Percentiles rank a stretch among this genome's conserved stretches.
phyloP scores from a whole-genome alignment of 2,888 invertebrate species.

The Cheiracanthium punctorium region DNA sequence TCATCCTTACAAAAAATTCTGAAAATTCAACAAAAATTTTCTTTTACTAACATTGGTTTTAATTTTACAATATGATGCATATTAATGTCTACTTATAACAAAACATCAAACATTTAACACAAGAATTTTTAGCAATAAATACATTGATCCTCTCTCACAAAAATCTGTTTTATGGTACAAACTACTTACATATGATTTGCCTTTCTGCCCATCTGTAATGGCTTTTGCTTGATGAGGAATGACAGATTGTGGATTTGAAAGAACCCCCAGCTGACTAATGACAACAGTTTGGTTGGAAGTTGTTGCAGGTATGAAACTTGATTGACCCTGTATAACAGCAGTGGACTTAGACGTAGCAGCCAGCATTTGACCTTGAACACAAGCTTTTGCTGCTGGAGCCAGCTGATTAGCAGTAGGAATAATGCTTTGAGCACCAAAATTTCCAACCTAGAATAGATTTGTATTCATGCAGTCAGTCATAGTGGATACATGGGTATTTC shows the following conservation, averaged over 20 bases:
- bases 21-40: too few species aligned
- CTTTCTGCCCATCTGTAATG: constrained; percentile 71
- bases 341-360: constrained; percentile 83
- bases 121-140: too few species aligned
- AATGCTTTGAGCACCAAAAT: constrained; percentile 53
- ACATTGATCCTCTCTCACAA: too few species aligned
- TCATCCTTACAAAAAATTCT: too few species aligned
- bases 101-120: too few species aligned
- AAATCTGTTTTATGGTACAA: too few species aligned
- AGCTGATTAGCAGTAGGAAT: constrained; percentile 79
- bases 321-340: constrained; percentile 81
- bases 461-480: too few species aligned
- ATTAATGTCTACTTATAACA: too few species aligned
- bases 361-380: constrained; percentile 88
- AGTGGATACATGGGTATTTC: too few species aligned
- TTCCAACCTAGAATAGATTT: constrained; percentile 54
- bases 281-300: constrained; percentile 76
- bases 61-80: too few species aligned
- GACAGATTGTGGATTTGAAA: constrained; percentile 77
- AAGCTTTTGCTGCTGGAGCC: constrained; percentile 86
- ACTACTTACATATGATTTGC: constrained; percentile 72
- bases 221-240: constrained; percentile 80
- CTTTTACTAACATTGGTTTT: too few species aligned
- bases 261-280: constrained; percentile 81
- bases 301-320: constrained; percentile 79